These are phyloP conservation scores for Pagrus major DNA, from an alignment of 2,113 vertebrate genomes.

Conservation along the genomic window DNA sequence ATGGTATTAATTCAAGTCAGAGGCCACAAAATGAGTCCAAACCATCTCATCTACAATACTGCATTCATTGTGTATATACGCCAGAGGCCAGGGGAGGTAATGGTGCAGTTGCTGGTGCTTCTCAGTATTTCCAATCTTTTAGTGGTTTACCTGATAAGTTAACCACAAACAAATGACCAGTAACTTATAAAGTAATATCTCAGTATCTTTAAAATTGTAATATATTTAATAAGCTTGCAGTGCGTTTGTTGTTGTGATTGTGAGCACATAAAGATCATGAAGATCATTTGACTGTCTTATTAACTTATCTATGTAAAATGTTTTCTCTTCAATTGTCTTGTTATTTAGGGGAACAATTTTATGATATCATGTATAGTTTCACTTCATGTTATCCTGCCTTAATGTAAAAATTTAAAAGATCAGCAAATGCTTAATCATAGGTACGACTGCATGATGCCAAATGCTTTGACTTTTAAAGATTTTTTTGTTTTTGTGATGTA, in stretches of 20 bases:
- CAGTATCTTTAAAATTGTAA: neutral
- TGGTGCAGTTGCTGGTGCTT: neutral
- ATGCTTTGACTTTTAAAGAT: neutral
- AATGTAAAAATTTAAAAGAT: neutral
- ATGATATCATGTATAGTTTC: neutral
- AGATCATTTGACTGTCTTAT: neutral
- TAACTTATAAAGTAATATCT: too few species aligned
- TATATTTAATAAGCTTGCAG: too few species aligned
- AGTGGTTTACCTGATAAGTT: neutral
- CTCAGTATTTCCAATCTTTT: neutral
- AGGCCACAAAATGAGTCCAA: neutral
- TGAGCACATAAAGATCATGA: neutral
- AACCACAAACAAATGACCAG: neutral
- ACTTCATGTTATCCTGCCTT: neutral
- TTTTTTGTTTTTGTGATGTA: neutral
- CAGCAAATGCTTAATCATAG: neutral
- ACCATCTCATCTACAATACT: neutral
- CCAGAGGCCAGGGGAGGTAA: too few species aligned
- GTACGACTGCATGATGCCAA: neutral
- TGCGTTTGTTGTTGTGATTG: neutral
- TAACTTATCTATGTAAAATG: constrained; percentile 6
- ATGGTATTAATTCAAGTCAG: neutral
- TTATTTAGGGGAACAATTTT: neutral
- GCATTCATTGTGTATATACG: neutral
- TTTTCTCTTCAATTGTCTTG: too few species aligned